Conservation (phyloP, 2,797 vertebrate species). For the Tragelaphus eurycerus region DNA sequence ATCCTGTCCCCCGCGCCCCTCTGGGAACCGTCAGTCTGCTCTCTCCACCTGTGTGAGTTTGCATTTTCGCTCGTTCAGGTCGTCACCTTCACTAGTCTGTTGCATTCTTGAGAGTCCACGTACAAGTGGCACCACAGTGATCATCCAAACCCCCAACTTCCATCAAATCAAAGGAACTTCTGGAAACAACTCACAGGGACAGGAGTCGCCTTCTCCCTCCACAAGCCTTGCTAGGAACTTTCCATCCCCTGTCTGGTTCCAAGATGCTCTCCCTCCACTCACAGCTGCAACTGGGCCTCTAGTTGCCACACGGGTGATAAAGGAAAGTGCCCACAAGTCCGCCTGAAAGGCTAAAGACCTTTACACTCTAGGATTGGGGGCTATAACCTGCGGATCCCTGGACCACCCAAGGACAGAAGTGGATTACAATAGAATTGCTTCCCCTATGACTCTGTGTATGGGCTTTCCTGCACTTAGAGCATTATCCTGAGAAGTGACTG, state of each 20-base stretch:
- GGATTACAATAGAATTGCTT: not conserved
- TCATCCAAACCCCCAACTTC: not conserved
- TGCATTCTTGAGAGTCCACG: not conserved
- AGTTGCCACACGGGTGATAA: not conserved
- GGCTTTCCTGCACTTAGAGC: not conserved
- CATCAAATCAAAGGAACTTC: not conserved
- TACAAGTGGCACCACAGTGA: not conserved
- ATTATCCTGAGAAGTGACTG: not conserved
- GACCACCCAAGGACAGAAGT: not conserved
- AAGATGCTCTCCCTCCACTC: not conserved
- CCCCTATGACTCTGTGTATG: accelerated
- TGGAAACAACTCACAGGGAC: not conserved
- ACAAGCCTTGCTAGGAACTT: not conserved
- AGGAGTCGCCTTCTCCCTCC: accelerated
- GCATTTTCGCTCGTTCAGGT: too few relatives aligned
- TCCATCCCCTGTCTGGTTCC: not conserved
- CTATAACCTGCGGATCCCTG: accelerated
- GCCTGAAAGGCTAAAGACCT: not conserved
- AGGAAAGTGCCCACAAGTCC: not conserved
- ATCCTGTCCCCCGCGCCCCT: accelerated
- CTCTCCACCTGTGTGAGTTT: not conserved
- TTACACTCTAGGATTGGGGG: not conserved
- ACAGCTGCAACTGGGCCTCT: accelerated
- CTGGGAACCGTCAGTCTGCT: too few relatives aligned
- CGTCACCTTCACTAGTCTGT: too few relatives aligned